Evolutionary conservation across 2,888 invertebrate genomes (phyloP).

Genomic region (Eupithecia insigniata): DNA sequence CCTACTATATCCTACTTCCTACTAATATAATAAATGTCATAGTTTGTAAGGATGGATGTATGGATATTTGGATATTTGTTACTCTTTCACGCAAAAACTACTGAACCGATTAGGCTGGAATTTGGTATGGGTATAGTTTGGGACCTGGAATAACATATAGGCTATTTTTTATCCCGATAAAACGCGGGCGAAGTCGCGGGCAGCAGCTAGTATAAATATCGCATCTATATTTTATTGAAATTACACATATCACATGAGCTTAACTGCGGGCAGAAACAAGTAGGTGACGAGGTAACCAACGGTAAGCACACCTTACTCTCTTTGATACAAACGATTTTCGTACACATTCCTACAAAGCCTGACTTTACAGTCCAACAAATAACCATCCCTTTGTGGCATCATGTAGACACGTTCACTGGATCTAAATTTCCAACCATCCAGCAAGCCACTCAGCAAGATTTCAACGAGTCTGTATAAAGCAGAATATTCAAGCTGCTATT

Average conservation of each 20-base stretch:
- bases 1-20: too few relatives aligned
- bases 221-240: too few relatives aligned
- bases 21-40: too few relatives aligned
- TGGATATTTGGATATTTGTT: too few relatives aligned
- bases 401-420: neutral
- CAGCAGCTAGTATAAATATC: too few relatives aligned
- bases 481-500: slow-evolving; percentile 30
- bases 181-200: too few relatives aligned
- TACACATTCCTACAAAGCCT: neutral
- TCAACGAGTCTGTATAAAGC: slow-evolving; percentile 16
- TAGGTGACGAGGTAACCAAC: neutral
- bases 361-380: slow-evolving; percentile 3
- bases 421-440: neutral
- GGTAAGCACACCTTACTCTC: neutral
- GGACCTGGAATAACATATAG: too few relatives aligned
- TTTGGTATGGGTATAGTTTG: too few relatives aligned
- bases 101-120: too few relatives aligned
- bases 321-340: neutral
- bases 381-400: neutral
- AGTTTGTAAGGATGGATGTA: too few relatives aligned
- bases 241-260: neutral
- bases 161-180: too few relatives aligned
- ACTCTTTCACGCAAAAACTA: too few relatives aligned
- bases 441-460: neutral
- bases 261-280: neutral